phyloP scores from a whole-genome alignment of 1,140 invertebrate genomes.

The Penaeus chinensis region DNA sequence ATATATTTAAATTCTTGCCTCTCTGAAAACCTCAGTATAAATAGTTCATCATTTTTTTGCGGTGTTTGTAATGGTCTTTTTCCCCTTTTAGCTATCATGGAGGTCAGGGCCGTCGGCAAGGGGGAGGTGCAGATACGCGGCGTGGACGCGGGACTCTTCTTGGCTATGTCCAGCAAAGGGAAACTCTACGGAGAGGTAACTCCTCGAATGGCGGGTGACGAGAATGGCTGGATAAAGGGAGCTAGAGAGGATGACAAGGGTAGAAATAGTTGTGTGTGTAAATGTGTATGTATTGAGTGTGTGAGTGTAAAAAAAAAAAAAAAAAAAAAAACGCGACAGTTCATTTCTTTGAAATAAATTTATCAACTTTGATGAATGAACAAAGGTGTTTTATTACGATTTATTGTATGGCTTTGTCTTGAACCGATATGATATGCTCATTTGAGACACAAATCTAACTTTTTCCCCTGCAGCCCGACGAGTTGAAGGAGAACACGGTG shows the following conservation, averaged over 20 bases:
- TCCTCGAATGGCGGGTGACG: too few species aligned
- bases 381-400: too few species aligned
- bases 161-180: conserved; percentile 76
- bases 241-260: too few species aligned
- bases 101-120: conserved; percentile 71
- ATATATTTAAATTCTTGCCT: not conserved
- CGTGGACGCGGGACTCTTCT: conserved; percentile 72
- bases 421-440: not conserved
- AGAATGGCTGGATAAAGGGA: too few species aligned
- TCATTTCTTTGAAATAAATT: too few species aligned
- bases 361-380: too few species aligned
- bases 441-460: conserved; percentile 18
- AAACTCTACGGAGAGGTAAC: conserved; percentile 75
- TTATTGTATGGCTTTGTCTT: too few species aligned
- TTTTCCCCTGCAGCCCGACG: conserved; percentile 69
- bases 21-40: not conserved
- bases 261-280: too few species aligned
- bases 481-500: conserved; percentile 71
- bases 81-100: conserved; percentile 69
- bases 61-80: too few species aligned
- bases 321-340: too few species aligned
- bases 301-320: too few species aligned
- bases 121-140: conserved; percentile 74
- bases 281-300: too few species aligned
- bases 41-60: not conserved